These are phyloP conservation scores for Peromyscus californicus DNA, from an alignment of 2,113 vertebrate genomes.

Conservation along the genomic window DNA sequence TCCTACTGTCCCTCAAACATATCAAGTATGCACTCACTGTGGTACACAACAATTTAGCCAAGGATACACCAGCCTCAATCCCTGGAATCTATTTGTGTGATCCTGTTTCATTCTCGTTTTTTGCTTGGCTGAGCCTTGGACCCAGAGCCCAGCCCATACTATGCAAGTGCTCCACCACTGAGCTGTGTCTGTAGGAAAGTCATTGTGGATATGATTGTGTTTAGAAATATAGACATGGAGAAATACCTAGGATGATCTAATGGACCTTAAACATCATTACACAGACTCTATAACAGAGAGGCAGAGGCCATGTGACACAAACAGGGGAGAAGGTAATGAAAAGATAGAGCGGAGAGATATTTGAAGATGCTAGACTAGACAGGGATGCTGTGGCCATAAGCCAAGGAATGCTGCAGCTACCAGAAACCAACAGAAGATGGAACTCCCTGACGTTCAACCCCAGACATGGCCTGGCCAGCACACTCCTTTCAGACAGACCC, in stretches of 20 bases:
- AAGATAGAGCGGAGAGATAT: background rate
- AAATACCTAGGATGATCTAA: background rate
- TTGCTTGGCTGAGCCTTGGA: background rate
- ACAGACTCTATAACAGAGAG: background rate
- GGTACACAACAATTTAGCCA: background rate
- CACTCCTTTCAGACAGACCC: background rate
- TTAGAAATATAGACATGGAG: background rate
- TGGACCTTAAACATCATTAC: background rate
- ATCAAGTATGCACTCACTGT: no score
- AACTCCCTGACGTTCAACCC: background rate
- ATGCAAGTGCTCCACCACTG: background rate
- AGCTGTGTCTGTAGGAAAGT: background rate
- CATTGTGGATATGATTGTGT: background rate
- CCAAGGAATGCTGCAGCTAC: background rate
- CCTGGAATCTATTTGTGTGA: background rate
- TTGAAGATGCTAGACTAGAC: background rate
- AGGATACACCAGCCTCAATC: background rate
- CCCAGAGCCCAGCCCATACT: background rate
- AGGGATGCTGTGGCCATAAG: background rate
- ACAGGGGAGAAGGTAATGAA: background rate
- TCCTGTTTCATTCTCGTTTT: background rate
- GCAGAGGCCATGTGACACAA: background rate
- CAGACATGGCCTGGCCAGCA: accelerated
- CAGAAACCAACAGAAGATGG: background rate
- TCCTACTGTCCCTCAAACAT: background rate